Base-by-base conservation (phyloP, 2,888 invertebrate genomes). In the Pollenia griseotomentosa region DNA sequence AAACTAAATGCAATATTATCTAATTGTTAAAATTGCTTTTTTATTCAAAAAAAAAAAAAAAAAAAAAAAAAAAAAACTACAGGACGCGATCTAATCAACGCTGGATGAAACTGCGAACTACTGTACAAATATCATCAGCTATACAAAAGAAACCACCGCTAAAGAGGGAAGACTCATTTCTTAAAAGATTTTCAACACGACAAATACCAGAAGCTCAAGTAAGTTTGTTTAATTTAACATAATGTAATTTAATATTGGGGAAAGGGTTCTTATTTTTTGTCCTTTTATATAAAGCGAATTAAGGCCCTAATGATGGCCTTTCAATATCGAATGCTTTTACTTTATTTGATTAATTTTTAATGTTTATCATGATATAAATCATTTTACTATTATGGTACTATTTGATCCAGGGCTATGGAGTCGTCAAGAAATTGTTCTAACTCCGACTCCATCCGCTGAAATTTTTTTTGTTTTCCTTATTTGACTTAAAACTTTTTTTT, bases 81-180 rank as follows among this genome's bases (percentile, higher is more conserved):
- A 97, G 97, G 96, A 97, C 97, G 92, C 97, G 97, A 94, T 97
- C 98, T 92, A 98, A 98, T 94, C 97, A 98, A 93, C 95, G 98
- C 94, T 99, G 99, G 97, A 97, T 98, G 96, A 98, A 99, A 94
- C 95, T 99, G 89, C 95, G 98, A 90, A 98, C 98, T 79, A 98
- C 98, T 70, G 98, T 98, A 90, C 98, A 98, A 94, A 95, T 98
- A 91, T 97, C 97, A 89, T 97, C 97, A 87, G 98, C 98, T 77
- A 96, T 97, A 91, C 97, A 97, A 94, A 97, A 97, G 94, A 98
- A 98, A 93, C 97, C 97, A 85, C 97, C 97, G 65, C 94, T 97
- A 92, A 98, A 97, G 94, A 95, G 97, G 90, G 98, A 97, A 94
- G 98, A 97, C 93, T 98, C 97, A 68, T 99, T 99, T 94, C 94